phyloP scores from a whole-genome alignment of 2,888 invertebrate species.

The Nomada lathburiana region DNA sequence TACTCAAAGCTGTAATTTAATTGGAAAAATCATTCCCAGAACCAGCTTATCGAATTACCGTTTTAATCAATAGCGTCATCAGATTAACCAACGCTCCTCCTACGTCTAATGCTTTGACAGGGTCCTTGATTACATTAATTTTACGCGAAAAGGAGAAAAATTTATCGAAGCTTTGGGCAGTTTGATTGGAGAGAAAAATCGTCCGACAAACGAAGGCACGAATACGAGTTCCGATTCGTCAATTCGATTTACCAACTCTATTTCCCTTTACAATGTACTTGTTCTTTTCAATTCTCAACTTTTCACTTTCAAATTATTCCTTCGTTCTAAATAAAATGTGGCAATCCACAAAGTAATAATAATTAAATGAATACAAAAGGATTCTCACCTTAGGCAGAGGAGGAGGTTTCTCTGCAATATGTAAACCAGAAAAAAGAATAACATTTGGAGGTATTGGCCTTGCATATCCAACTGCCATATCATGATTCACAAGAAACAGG shows the following conservation, averaged over 20 bases:
- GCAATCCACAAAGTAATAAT: background rate
- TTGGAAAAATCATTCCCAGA: background rate
- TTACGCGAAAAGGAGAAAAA: background rate
- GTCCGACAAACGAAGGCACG: background rate
- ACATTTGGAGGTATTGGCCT: constrained; percentile 56
- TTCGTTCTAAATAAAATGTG: too few relatives aligned
- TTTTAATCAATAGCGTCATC: background rate
- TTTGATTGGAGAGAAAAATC: constrained; percentile 4
- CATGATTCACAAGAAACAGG: constrained; percentile 56
- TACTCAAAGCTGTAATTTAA: background rate
- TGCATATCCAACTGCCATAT: constrained; percentile 34
- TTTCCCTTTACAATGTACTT: background rate
- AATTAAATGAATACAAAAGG: background rate
- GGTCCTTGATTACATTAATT: background rate
- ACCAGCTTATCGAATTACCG: background rate
- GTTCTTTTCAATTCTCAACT: background rate
- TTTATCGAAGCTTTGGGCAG: background rate
- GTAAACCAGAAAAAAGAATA: constrained; percentile 50
- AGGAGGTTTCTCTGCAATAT: constrained; percentile 48
- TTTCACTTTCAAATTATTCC: background rate
- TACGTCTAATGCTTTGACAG: background rate
- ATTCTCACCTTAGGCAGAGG: constrained; percentile 46
- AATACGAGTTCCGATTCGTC: background rate
- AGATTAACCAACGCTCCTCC: background rate
- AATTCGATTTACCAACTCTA: background rate